Evolutionary conservation across 2,888 invertebrate species (phyloP), one percentile per base, ranked within the genome.

Genomic region (Pseudanteris insignis): DNA sequence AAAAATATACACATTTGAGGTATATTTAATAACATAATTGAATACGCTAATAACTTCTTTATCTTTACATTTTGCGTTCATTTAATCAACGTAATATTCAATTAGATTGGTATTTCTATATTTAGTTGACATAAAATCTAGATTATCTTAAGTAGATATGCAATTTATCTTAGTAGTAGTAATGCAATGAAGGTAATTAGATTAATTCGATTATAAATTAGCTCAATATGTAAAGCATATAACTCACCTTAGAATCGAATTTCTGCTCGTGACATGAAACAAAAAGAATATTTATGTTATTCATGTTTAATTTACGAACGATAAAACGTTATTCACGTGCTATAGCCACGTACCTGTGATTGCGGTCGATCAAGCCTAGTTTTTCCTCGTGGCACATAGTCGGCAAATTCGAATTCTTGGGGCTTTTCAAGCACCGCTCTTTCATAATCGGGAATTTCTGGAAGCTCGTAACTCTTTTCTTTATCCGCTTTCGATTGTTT

Each of bases 361-460:
- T 59, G 2, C 1, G 80, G 80, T 47, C 80, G 70, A 0, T 79
- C 79, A 10, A 80, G 69, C 54, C 79, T 79, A 0, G 77, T 77
- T 46, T 80, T 80, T 11, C 78, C 80, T 0, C 80, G 76, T 2
- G 65, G 63, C 5, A 62, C 65, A 14, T 60, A 66, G 0, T 79
- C 79, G n/a, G 73, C 69, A 18, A 79, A 80, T 1, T 79, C 78
- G 54, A 78, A 78, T 65, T 77, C 79, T 54, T 68, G 72, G 1
- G 78, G 76, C 53, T 79, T 80, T 66, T 74, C 75, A 4, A 72
- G 65, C 0, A 71, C 70, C 1, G 90, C 87, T 66, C 90, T 85
- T 21, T 91, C 91, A 72, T 91, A 91, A 76, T 91, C 91, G 8
- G 80, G 79, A 48, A 80, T 80, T 51, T 80, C 79, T 6, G 79